phyloP scores from a whole-genome alignment of 2,113 vertebrate species.

The Rhineura floridana region DNA sequence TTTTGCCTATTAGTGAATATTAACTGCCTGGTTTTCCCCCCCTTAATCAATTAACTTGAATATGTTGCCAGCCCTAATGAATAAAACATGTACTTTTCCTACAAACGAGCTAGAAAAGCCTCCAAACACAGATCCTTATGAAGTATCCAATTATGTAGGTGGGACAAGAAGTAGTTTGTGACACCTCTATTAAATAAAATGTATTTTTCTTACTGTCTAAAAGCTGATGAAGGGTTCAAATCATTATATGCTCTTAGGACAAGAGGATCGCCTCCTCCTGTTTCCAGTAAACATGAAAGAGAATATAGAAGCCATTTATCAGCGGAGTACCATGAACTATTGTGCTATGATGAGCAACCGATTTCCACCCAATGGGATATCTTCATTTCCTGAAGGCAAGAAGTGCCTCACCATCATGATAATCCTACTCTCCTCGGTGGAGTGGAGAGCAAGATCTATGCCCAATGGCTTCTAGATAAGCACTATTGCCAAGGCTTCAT shows the following conservation, averaged over 20 bases:
- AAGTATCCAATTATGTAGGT: not conserved
- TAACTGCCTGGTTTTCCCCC: not conserved
- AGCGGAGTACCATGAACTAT: not conserved
- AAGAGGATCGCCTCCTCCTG: too few relatives aligned
- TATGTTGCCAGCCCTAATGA: not conserved
- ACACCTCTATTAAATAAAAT: not conserved
- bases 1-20: too few relatives aligned
- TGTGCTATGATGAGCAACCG: not conserved
- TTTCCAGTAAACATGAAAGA: not conserved
- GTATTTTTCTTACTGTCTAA: not conserved
- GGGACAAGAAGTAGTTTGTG: not conserved
- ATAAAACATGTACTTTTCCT: not conserved
- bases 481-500: not conserved
- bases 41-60: conserved; percentile 22
- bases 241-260: not conserved
- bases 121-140: not conserved
- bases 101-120: not conserved
- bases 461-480: not conserved
- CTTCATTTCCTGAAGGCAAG: not conserved
- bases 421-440: rapidly evolving
- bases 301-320: not conserved
- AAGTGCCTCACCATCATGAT: not conserved
- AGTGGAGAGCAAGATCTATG: not conserved
- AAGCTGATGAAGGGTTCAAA: not conserved
- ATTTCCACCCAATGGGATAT: not conserved